Percentiles rank a stretch among this genome's conserved stretches.
phyloP scores from a whole-genome alignment of 2,113 vertebrate genomes.

The Aegotheles bennettii region DNA sequence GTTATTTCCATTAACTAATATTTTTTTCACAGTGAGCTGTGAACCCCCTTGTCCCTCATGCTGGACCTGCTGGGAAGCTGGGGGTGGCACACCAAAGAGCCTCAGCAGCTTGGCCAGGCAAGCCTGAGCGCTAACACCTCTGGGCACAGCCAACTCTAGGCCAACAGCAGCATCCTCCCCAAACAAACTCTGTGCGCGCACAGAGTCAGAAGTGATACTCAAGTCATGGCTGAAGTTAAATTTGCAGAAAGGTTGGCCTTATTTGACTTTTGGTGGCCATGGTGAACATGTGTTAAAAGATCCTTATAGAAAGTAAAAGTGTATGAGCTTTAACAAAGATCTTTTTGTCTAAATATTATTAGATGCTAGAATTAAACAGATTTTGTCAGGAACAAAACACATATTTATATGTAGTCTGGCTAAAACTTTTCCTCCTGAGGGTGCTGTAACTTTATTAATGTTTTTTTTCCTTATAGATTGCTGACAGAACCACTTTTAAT shows the following conservation, averaged over 20 bases:
- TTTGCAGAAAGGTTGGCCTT: background rate
- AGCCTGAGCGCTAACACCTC: background rate
- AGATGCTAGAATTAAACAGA: background rate
- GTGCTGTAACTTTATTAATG: background rate
- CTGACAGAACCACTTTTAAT: background rate
- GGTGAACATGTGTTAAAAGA: accelerated
- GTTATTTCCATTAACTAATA: background rate
- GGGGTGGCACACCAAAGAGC: background rate
- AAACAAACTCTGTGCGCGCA: background rate
- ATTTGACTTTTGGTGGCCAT: background rate
- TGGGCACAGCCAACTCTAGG: background rate
- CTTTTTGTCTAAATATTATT: background rate
- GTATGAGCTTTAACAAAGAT: background rate
- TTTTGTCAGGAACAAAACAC: background rate
- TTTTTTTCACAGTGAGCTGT: background rate
- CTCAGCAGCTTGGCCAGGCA: accelerated
- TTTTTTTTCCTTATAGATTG: background rate
- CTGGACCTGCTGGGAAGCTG: background rate
- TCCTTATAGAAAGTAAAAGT: background rate
- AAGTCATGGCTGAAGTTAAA: background rate
- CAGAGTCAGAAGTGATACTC: accelerated
- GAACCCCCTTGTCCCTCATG: accelerated
- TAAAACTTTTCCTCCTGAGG: background rate
- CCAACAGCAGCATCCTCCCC: background rate
- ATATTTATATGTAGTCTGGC: background rate